A percentile compares a stretch with the other conserved stretches of the same genome.
Evolutionary conservation across 2,888 invertebrate species (phyloP).

Genomic region (Empis stercorea): DNA sequence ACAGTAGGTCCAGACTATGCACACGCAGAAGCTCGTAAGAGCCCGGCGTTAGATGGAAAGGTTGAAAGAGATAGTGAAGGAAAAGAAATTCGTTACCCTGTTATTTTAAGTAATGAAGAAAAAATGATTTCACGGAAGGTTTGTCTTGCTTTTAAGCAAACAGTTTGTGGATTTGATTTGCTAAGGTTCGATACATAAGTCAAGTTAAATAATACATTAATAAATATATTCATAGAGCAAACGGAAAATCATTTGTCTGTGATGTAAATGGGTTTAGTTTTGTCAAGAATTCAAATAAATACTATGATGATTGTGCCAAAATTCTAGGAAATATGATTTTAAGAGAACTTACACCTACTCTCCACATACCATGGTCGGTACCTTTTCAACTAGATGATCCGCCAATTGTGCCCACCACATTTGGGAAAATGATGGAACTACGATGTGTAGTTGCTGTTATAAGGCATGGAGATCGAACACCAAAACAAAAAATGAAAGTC

Average conservation of each 20-base stretch:
- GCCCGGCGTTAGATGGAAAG: constrained; percentile 95
- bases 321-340: constrained; percentile 97
- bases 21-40: constrained; percentile 97
- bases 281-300: constrained; percentile 98
- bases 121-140: constrained; percentile 97
- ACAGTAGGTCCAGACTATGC: constrained; percentile 99
- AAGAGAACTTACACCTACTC: constrained; percentile 82
- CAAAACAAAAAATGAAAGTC: constrained; percentile 99
- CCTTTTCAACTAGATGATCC: constrained; percentile 97
- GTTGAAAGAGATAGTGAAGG: constrained; percentile 97
- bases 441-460: constrained; percentile 96
- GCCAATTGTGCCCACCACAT: constrained; percentile 96
- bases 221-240: constrained; percentile 54
- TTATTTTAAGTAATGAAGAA: constrained; percentile 92
- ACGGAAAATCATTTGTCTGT: constrained; percentile 97
- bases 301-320: constrained; percentile 99
- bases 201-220: not conserved
- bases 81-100: constrained; percentile 96
- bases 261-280: constrained; percentile 99
- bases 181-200: constrained; percentile 45
- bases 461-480: constrained; percentile 95
- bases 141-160: constrained; percentile 92
- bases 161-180: constrained; percentile 98
- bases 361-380: constrained; percentile 95
- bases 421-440: constrained; percentile 89